Evolutionary conservation across 2,797 vertebrate species (phyloP), one percentile per base, ranked within the genome.

Genomic region (Fistularia commersonii): DNA sequence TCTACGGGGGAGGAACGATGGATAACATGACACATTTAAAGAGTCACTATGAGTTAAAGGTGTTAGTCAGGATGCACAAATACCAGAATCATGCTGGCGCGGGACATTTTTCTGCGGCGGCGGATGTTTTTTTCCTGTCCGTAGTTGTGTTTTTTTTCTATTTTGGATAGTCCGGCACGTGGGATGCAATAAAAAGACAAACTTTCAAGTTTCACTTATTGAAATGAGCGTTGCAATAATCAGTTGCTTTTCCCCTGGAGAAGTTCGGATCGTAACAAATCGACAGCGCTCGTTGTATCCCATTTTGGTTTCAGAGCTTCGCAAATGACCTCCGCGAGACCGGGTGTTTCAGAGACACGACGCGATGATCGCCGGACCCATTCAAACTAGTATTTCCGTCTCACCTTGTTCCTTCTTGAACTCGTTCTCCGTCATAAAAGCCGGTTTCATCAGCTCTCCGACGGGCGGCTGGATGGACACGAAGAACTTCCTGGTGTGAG

Each of bases 321-420:
- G n/a, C n/a, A n/a, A n/a, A n/a, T n/a, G n/a, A n/a, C n/a, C n/a
- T n/a, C n/a, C n/a, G n/a, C n/a, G n/a, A n/a, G n/a, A n/a, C n/a
- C n/a, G n/a, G n/a, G n/a, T n/a, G n/a, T n/a, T n/a, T n/a, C n/a
- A n/a, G 7, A n/a, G 8, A 11, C 6, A 32, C 10, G 3, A 9
- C 8, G 43, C 35, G 11, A 6, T 37, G 23, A 1, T 13, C 9
- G 3, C 12, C 2, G 6, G 5, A 55, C 8, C 3, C 0, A 32
- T 32, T 32, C 32, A 0, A n/a, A 45, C 40, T 37, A 0, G n/a
- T 51, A 10, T 32, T 1, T 14, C 34, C 6, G 34, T 35, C 93
- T 91, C 74, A 99, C 97, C 93, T 89, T 98, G 97, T 53, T 99
- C 95, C 69, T 94, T 97, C 81, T 94, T 98, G 82, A 98, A 98